These are phyloP conservation scores for Marronus borbonicus DNA, from an alignment of 2,888 invertebrate species.

Conservation along the genomic window DNA sequence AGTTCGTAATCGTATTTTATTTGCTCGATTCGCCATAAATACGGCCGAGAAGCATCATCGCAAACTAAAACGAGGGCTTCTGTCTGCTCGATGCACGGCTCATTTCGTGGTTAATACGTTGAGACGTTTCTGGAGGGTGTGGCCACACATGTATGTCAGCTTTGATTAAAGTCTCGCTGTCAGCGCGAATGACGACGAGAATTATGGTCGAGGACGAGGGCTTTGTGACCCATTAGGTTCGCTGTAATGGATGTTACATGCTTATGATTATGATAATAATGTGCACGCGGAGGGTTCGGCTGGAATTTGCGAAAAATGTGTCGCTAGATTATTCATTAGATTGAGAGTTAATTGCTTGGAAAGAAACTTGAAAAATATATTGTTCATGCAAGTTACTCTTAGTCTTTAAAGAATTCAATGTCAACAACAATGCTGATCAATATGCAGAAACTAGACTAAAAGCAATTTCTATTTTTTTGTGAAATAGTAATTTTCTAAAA, in stretches of 20 bases:
- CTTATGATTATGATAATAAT: background rate
- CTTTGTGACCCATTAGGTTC: slow-evolving; percentile 8
- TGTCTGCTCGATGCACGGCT: background rate
- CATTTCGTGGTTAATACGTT: slow-evolving; percentile 13
- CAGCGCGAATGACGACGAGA: slow-evolving; percentile 20
- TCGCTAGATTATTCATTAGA: no score
- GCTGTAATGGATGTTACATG: slow-evolving; percentile 11
- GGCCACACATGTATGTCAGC: background rate
- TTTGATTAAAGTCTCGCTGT: slow-evolving; percentile 22
- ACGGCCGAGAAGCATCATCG: no score
- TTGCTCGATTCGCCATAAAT: no score
- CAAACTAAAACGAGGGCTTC: background rate
- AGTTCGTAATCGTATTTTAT: background rate
- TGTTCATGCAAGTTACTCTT: no score
- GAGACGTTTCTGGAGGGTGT: slow-evolving; percentile 13
- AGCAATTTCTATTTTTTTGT: no score
- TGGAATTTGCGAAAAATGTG: no score
- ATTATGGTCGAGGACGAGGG: slow-evolving; percentile 1
- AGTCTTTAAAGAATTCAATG: no score
- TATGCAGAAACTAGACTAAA: no score
- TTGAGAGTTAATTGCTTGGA: no score
- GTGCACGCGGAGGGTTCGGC: background rate
- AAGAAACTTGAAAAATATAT: no score
- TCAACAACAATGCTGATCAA: no score
- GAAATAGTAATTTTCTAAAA: no score